These are phyloP conservation scores for Lissonota sp. DNA, from an alignment of 2,888 invertebrate genomes.

Conservation along the genomic window DNA sequence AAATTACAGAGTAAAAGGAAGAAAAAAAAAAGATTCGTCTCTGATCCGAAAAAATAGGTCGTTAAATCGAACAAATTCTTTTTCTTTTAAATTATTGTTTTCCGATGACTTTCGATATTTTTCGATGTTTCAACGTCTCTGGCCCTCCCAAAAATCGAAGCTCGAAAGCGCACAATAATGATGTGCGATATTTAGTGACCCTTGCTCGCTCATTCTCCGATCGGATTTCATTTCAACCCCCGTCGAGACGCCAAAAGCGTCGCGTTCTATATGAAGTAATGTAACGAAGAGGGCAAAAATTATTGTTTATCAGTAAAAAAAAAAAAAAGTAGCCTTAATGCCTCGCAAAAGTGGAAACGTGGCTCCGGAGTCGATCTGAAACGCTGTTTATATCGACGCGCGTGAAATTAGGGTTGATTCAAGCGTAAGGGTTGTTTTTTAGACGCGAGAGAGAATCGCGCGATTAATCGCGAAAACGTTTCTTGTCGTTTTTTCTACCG, in stretches of 20 bases:
- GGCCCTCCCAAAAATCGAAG: constrained; percentile 12
- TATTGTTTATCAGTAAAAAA: neutral
- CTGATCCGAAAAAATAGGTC: neutral
- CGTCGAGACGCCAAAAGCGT: constrained; percentile 46
- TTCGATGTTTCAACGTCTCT: constrained; percentile 8
- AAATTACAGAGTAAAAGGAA: neutral
- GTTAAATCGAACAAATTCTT: constrained; percentile 3
- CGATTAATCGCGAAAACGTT: constrained; percentile 44
- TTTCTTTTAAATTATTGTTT: constrained; percentile 9
- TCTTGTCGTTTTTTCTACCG: constrained; percentile 58
- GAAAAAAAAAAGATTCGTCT: neutral
- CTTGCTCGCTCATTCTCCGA: neutral
- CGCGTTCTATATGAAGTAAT: constrained; percentile 2
- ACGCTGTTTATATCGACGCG: too few species aligned
- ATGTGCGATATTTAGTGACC: constrained; percentile 24
- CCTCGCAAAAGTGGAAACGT: constrained; percentile 61
- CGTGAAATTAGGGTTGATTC: too few species aligned
- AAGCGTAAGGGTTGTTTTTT: too few species aligned
- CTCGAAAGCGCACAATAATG: constrained; percentile 55
- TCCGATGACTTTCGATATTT: constrained; percentile 15
- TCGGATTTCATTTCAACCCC: constrained; percentile 5
- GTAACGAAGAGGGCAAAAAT: constrained; percentile 8
- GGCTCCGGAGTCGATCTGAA: constrained; percentile 53
- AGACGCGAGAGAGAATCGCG: constrained; percentile 19
- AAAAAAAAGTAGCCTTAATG: constrained; percentile 54